These are phyloP conservation scores for Cactoblastis cactorum DNA, from an alignment of 2,888 invertebrate species.

Conservation along the genomic window DNA sequence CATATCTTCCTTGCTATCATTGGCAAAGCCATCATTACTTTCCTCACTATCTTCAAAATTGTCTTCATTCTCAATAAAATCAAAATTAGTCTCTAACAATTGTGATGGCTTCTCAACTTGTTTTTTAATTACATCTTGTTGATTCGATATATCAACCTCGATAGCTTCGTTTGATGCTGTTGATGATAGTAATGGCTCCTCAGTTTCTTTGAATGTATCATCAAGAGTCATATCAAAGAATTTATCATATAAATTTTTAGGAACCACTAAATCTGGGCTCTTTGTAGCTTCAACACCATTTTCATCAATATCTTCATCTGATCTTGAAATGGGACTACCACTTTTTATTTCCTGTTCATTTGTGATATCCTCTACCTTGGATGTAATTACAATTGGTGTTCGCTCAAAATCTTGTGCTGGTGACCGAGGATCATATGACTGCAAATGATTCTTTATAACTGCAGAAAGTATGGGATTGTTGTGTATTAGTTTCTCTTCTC, in stretches of 20 bases:
- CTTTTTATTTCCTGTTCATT: constrained; percentile 31
- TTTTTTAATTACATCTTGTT: constrained; percentile 28
- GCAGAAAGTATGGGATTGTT: constrained; percentile 72
- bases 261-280: constrained; percentile 50
- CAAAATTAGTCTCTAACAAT: constrained; percentile 81
- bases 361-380: constrained; percentile 37
- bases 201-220: constrained; percentile 54
- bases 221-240: constrained; percentile 57
- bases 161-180: constrained; percentile 63
- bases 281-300: constrained; percentile 43
- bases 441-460: constrained; percentile 69
- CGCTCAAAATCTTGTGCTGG: constrained; percentile 79
- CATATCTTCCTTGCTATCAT: constrained; percentile 23
- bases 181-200: constrained; percentile 60
- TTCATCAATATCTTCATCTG: constrained; percentile 41
- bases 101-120: constrained; percentile 47
- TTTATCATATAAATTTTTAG: constrained; percentile 62
- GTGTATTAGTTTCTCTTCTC: constrained; percentile 59
- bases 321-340: constrained; percentile 45
- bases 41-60: constrained; percentile 43
- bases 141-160: constrained; percentile 50
- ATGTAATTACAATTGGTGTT: constrained; percentile 74
- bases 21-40: constrained; percentile 21
- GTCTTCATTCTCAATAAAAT: constrained; percentile 68
- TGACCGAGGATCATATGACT: constrained; percentile 78